A percentile compares a stretch with the other conserved stretches of the same genome.
These are phyloP conservation scores for Prinia subflava DNA, from an alignment of 2,113 vertebrate genomes.

Conservation along the genomic window DNA sequence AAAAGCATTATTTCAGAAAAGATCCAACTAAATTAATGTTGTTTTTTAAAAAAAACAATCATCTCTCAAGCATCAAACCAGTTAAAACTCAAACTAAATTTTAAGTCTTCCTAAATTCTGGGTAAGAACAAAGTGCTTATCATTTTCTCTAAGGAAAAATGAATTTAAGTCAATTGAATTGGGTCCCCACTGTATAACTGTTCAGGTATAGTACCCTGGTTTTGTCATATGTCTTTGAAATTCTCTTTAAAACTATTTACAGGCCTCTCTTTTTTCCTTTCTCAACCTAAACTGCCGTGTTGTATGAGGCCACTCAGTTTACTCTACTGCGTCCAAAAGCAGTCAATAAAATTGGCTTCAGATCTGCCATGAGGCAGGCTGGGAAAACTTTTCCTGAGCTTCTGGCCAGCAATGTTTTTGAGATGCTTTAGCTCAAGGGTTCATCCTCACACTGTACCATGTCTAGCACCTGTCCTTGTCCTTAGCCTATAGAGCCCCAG, in stretches of 20 bases:
- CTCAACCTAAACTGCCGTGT: neutral
- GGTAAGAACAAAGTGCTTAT: neutral
- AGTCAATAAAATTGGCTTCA: neutral
- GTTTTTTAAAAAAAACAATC: neutral
- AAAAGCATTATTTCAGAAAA: neutral
- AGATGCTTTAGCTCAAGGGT: neutral
- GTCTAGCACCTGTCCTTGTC: neutral
- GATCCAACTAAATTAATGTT: neutral
- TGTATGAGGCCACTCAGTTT: neutral
- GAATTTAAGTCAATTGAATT: neutral
- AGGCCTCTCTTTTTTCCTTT: neutral
- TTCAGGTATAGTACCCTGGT: accelerated
- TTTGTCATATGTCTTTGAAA: neutral
- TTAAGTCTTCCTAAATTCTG: neutral
- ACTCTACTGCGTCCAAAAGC: neutral
- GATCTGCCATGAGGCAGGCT: neutral
- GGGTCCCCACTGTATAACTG: accelerated
- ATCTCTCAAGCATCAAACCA: neutral
- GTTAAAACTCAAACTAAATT: neutral
- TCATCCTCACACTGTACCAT: neutral
- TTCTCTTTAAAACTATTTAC: neutral
- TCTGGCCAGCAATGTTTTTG: neutral
- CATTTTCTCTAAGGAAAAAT: neutral
- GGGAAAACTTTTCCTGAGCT: neutral
- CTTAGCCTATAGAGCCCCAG: neutral